A percentile compares a stretch with the other conserved stretches of the same genome.
Conservation (phyloP, 1,140 invertebrate genomes). For the Heliconius melpomene region DNA sequence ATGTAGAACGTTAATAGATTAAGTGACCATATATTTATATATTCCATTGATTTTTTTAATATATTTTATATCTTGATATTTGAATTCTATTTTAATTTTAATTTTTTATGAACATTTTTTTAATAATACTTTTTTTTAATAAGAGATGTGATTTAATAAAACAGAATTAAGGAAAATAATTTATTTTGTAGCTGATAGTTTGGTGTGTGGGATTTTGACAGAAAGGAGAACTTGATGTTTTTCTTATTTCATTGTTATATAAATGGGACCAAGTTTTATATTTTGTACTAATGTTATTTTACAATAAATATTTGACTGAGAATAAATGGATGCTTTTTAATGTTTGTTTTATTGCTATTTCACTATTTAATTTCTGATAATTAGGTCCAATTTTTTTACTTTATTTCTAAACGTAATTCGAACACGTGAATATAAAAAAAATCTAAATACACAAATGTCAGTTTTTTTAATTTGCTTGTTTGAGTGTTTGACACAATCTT, state of each 20-base stretch:
- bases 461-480: no score
- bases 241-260: conserved; percentile 20
- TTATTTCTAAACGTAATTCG: background rate
- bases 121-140: background rate
- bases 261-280: conserved; percentile 32
- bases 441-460: no score
- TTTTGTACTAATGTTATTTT: conserved; percentile 20
- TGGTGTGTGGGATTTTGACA: conserved; percentile 9
- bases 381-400: background rate
- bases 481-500: no score
- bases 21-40: background rate
- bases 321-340: conserved; percentile 35
- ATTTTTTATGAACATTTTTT: background rate
- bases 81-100: background rate
- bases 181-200: conserved; percentile 10
- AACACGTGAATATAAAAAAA: no score
- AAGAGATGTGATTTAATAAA: background rate
- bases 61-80: background rate
- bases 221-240: conserved; percentile 8
- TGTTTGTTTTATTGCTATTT: conserved; percentile 6
- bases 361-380: background rate
- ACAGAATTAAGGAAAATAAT: conserved; percentile 1
- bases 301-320: conserved; percentile 11
- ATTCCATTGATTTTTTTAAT: background rate
- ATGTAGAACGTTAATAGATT: conserved; percentile 82